Evolutionary conservation across 1,140 invertebrate genomes (phyloP).

Genomic region (Zaprionus vittiger): DNA sequence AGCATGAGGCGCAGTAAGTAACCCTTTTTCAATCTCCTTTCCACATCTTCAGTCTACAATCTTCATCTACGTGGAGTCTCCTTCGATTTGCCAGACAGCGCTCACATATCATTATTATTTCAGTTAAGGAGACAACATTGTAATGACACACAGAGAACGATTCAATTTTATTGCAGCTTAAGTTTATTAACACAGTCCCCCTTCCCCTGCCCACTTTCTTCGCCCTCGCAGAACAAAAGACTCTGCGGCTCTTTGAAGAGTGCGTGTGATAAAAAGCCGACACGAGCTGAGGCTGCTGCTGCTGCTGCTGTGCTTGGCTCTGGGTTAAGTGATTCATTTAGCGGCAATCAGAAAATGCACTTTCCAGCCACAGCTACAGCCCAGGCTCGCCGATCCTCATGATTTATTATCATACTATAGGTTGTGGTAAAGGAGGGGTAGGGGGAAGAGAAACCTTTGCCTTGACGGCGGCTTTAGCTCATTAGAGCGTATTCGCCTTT

Average conservation of each 20-base stretch:
- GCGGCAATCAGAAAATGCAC: constrained; percentile 80
- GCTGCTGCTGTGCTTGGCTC: constrained; percentile 17
- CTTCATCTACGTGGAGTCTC: background rate
- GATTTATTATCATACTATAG: constrained; percentile 62
- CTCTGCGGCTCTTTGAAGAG: constrained; percentile 67
- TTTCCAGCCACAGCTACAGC: constrained; percentile 61
- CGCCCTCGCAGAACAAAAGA: constrained; percentile 55
- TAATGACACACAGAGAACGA: constrained; percentile 45
- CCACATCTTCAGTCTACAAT: background rate
- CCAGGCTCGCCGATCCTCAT: constrained; percentile 54
- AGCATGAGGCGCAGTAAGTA: constrained; percentile 98
- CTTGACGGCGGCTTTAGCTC: constrained; percentile 74
- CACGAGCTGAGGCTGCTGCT: constrained; percentile 35
- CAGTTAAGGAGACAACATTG: constrained; percentile 53
- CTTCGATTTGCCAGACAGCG: background rate
- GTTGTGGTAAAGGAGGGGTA: constrained; percentile 4
- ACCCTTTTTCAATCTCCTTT: background rate
- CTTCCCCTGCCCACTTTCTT: background rate
- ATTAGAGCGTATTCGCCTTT: constrained; percentile 51
- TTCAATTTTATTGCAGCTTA: constrained; percentile 81
- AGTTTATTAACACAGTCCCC: constrained; percentile 69
- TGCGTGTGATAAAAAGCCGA: constrained; percentile 74
- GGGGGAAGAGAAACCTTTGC: constrained; percentile 38
- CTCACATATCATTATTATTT: constrained; percentile 29
- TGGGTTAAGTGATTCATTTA: constrained; percentile 81